Evolutionary conservation across 2,888 invertebrate genomes (phyloP), one percentile per base, ranked within the genome.

Genomic region (Pinctada fucata): DNA sequence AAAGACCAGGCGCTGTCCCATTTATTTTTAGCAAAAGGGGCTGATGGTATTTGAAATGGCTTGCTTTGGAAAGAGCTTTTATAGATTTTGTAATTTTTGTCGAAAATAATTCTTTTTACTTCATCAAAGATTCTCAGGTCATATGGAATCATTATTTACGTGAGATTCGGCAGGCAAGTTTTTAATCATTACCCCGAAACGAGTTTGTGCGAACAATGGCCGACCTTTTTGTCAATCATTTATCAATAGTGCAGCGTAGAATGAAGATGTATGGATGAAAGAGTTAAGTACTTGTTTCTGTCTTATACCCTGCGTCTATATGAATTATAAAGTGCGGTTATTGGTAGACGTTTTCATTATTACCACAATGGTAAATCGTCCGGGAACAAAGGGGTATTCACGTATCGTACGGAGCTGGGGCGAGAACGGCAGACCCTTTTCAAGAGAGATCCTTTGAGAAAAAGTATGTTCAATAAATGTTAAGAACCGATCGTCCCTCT

Each of bases 381-480:
- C 5, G 10, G 5, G 5, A 52, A 52, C 58, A 52, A 52, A 52
- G 58, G 6, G 6, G 5, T 52, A 52, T 52, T 52, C 6, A 52
- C 6, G 58, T 10, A 52, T 8, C 58, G 5, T 10, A 10, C 58
- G 10, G 58, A 52, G 5, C 58, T 52, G 10, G 58, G 5, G 58
- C 58, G 58, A 10, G 58, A 52, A 52, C 71, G 51, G 50, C 71
- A 72, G 52, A 52, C 52, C 52, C 52, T 47, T 72, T 72, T 72
- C 47, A 47, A 72, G 52, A 72, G 52, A 51, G 52, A 47, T 47
- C 51, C 71, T 72, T 72, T 52, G 71, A 72, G 71, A 72, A 72
- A 72, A 72, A 72, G 71, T 72, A 52, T 51, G 71, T 72, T 72
- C 71, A 72, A 72, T 72, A 72, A 72, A 72, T 51, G 16, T 72